phyloP scores from a whole-genome alignment of 92 coral and sea anemone species.

The Parazoanthus darwini region DNA sequence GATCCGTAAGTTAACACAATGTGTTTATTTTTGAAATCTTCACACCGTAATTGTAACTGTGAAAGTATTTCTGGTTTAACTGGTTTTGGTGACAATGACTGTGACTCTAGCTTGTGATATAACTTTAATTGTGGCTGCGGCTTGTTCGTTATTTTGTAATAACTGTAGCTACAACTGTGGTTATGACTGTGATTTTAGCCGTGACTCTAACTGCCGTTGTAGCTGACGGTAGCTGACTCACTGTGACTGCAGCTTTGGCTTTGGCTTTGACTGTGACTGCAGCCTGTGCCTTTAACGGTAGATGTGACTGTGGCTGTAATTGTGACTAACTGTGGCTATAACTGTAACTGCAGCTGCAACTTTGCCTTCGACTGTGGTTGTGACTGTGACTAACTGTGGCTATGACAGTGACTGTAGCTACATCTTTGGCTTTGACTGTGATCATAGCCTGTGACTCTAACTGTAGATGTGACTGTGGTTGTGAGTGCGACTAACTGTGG shows the following conservation, averaged over 20 bases:
- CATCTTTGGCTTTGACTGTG: too few species aligned
- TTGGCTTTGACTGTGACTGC: too few species aligned
- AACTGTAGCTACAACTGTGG: too few species aligned
- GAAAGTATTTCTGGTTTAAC: too few species aligned
- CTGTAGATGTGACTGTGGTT: background rate
- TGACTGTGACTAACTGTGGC: too few species aligned
- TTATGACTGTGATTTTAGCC: too few species aligned
- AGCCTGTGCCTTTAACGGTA: too few species aligned
- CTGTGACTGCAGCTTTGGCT: too few species aligned
- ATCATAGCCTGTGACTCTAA: too few species aligned
- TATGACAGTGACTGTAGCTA: background rate
- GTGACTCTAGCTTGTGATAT: background rate
- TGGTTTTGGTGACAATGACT: background rate
- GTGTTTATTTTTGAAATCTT: background rate
- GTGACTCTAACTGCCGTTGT: too few species aligned
- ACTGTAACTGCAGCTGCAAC: background rate
- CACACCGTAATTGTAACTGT: background rate
- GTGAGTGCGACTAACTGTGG: background rate
- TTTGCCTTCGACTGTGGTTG: too few species aligned
- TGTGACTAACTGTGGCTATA: background rate
- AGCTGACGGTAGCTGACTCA: too few species aligned
- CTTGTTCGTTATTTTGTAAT: background rate
- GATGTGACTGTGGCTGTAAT: background rate
- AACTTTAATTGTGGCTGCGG: background rate
- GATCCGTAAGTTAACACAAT: conserved; percentile 60